Evolutionary conservation across 2,888 invertebrate species (phyloP).

Genomic region (Cynaeus angustus): DNA sequence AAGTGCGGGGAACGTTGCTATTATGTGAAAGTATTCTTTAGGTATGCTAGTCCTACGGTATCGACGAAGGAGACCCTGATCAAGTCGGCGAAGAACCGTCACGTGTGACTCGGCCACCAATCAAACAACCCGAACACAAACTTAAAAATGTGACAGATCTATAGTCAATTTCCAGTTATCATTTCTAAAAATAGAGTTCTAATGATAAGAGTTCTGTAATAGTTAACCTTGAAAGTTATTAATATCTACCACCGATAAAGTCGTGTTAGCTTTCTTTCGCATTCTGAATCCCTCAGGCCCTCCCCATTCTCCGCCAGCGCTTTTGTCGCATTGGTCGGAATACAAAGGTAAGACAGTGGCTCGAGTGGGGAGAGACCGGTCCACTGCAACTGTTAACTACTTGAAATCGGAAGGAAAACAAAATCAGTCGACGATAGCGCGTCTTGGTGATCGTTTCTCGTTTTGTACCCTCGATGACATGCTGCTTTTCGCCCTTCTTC

Average conservation of each 20-base stretch:
- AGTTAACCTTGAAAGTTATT: slow-evolving; percentile 7
- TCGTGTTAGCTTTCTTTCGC: neutral
- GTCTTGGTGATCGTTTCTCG: slow-evolving; percentile 21
- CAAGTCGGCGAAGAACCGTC: neutral
- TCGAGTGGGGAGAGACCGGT: slow-evolving; percentile 56
- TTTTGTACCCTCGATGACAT: slow-evolving; percentile 7
- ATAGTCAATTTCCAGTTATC: neutral
- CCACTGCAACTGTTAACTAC: slow-evolving; percentile 57
- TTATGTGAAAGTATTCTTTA: slow-evolving; percentile 41
- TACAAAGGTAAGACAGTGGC: slow-evolving; percentile 44
- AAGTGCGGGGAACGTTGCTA: slow-evolving; percentile 25
- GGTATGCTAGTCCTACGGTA: slow-evolving; percentile 18
- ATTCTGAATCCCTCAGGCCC: neutral
- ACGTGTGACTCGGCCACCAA: no score
- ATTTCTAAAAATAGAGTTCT: neutral
- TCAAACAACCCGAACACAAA: neutral
- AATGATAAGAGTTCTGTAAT: neutral
- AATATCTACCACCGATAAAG: neutral
- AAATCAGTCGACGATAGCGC: slow-evolving; percentile 56
- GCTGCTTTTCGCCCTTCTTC: slow-evolving; percentile 12
- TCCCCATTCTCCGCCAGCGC: slow-evolving; percentile 7
- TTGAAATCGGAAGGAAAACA: slow-evolving; percentile 55
- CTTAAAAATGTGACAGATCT: neutral
- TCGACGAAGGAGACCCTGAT: slow-evolving; percentile 12
- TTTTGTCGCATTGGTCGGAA: slow-evolving; percentile 29